Percentiles rank a stretch among this genome's conserved stretches.
Evolutionary conservation across 1,140 invertebrate genomes (phyloP).

Genomic region (Papilio machaon): DNA sequence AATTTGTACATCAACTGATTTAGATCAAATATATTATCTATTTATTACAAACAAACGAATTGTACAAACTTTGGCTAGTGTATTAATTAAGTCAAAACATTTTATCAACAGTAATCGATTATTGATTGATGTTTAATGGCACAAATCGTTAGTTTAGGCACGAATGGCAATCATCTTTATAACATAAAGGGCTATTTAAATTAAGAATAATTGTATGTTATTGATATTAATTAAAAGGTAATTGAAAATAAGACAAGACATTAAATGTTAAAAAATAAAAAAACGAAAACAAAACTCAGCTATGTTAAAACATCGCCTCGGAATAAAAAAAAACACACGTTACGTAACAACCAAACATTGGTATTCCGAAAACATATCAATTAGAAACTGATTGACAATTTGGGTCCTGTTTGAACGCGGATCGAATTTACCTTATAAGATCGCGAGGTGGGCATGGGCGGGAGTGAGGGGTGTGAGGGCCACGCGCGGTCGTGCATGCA

Average conservation of each 20-base stretch:
- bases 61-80: neutral
- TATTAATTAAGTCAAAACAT: neutral
- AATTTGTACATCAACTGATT: too few relatives aligned
- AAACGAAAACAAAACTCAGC: neutral
- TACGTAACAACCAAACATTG: conserved; percentile 23
- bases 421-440: conserved; percentile 65
- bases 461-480: conserved; percentile 74
- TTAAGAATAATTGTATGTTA: too few relatives aligned
- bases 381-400: conserved; percentile 14
- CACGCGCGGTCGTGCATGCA: conserved; percentile 73
- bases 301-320: neutral
- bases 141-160: neutral
- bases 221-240: too few relatives aligned
- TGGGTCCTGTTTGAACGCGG: neutral
- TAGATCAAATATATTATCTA: too few relatives aligned
- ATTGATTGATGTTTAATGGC: neutral
- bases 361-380: neutral
- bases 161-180: too few relatives aligned
- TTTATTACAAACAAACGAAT: conserved; percentile 10
- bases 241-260: neutral
- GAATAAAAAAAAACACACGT: neutral
- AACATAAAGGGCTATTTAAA: too few relatives aligned
- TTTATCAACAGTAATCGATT: neutral
- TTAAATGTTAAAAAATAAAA: neutral
- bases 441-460: conserved; percentile 55